Conservation (phyloP, 2,888 invertebrate species). For the Dusona sp. region DNA sequence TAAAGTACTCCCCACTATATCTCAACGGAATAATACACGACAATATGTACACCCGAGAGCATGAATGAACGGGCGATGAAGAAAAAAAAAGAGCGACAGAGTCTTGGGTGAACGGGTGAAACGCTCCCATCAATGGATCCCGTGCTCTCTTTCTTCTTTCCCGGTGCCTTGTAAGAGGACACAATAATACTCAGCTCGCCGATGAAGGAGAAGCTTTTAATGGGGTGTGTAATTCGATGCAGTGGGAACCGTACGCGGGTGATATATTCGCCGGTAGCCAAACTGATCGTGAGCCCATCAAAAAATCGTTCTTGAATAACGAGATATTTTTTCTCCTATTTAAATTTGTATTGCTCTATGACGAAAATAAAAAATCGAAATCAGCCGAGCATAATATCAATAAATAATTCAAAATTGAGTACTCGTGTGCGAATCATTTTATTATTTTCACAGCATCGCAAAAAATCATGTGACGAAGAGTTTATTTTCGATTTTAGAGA, state of each 20-base stretch:
- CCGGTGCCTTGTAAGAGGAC: constrained; percentile 68
- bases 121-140: constrained; percentile 79
- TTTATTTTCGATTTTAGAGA: not conserved
- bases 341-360: not conserved
- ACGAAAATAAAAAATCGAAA: not conserved
- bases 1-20: constrained; percentile 48
- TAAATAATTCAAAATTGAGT: not conserved
- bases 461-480: not conserved
- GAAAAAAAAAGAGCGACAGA: constrained; percentile 28
- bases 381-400: no score
- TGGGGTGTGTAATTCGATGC: constrained; percentile 82
- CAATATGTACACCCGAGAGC: constrained; percentile 41
- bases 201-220: constrained; percentile 69
- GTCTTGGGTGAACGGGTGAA: constrained; percentile 74
- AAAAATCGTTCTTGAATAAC: constrained; percentile 41
- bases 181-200: constrained; percentile 75
- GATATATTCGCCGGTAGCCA: constrained; percentile 72
- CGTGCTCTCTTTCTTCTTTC: constrained; percentile 73
- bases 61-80: constrained; percentile 62
- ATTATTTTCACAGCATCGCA: not conserved
- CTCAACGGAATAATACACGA: constrained; percentile 45
- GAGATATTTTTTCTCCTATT: not conserved
- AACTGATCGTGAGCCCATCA: not conserved
- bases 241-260: constrained; percentile 82
- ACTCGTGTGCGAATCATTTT: not conserved